Evolutionary conservation across 2,797 vertebrate genomes (phyloP).

Genomic region (Schizopygopsis malacanthus): DNA sequence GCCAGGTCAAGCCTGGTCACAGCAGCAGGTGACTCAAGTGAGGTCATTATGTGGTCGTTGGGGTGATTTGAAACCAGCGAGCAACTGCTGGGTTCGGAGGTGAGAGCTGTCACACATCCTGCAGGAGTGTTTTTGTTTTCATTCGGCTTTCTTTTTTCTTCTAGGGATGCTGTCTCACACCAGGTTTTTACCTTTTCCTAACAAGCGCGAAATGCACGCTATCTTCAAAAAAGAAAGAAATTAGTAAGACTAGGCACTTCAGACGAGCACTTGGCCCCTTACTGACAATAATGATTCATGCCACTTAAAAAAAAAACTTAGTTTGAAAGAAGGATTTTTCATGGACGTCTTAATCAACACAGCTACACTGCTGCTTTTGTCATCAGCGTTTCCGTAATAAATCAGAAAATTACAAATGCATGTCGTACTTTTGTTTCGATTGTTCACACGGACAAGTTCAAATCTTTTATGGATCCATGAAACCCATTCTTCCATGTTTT

Average conservation of each 20-base stretch:
- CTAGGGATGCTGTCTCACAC: conserved; percentile 47
- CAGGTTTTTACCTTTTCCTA: conserved; percentile 47
- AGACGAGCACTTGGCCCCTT: background rate
- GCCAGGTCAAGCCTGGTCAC: conserved; percentile 79
- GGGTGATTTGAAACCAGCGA: conserved; percentile 73
- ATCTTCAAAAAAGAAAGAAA: conserved; percentile 56
- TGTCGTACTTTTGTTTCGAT: conserved; percentile 54
- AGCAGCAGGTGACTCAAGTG: conserved; percentile 83
- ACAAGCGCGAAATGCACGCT: conserved; percentile 41
- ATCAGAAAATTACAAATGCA: conserved; percentile 48
- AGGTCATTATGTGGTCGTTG: conserved; percentile 77
- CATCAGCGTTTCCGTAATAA: conserved; percentile 50
- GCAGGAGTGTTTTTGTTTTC: conserved; percentile 59
- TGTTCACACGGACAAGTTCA: conserved; percentile 52
- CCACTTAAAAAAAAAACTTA: conserved; percentile 16
- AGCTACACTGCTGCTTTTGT: conserved; percentile 48
- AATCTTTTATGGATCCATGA: conserved; percentile 46
- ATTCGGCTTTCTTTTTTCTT: conserved; percentile 32
- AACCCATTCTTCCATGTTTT: conserved; percentile 60
- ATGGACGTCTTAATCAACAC: conserved; percentile 33
- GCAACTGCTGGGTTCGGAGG: conserved; percentile 80
- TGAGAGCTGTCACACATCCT: conserved; percentile 74
- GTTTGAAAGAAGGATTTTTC: conserved; percentile 43
- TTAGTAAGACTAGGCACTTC: background rate
- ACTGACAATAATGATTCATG: conserved; percentile 22